phyloP scores from a whole-genome alignment of 2,888 invertebrate species.

The Idaea biselata region DNA sequence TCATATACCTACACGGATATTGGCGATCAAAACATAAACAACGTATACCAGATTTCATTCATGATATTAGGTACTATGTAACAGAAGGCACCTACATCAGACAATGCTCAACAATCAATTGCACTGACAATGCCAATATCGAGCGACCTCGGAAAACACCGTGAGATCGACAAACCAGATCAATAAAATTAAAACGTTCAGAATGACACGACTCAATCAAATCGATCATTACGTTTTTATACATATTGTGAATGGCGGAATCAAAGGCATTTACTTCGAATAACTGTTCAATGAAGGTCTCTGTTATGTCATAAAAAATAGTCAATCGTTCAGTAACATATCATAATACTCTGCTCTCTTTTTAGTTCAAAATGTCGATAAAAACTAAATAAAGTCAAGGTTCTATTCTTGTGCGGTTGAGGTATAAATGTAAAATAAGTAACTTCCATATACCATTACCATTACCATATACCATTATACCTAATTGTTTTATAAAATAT shows the following conservation, averaged over 20 bases:
- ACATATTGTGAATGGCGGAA: slow-evolving; percentile 68
- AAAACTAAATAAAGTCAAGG: slow-evolving; percentile 1
- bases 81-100: background rate
- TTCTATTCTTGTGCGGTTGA: background rate
- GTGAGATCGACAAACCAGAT: slow-evolving; percentile 35
- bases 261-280: slow-evolving; percentile 38
- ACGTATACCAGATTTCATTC: background rate
- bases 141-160: slow-evolving; percentile 32
- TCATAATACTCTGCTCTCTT: slow-evolving; percentile 38
- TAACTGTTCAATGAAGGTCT: slow-evolving; percentile 18
- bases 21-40: slow-evolving; percentile 10
- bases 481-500: no score
- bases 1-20: slow-evolving; percentile 1
- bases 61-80: background rate
- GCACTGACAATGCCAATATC: slow-evolving; percentile 29
- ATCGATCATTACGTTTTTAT: slow-evolving; percentile 36
- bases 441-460: no score
- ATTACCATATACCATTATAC: no score
- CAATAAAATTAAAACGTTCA: slow-evolving; percentile 23
- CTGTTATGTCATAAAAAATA: slow-evolving; percentile 42
- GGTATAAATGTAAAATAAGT: no score
- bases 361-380: slow-evolving; percentile 18
- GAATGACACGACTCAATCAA: slow-evolving; percentile 28
- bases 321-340: slow-evolving; percentile 30
- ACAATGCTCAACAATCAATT: slow-evolving; percentile 12